A percentile compares a stretch with the other conserved stretches of the same genome.
phyloP scores from a whole-genome alignment of 2,888 invertebrate species.

The Neria commutata region DNA sequence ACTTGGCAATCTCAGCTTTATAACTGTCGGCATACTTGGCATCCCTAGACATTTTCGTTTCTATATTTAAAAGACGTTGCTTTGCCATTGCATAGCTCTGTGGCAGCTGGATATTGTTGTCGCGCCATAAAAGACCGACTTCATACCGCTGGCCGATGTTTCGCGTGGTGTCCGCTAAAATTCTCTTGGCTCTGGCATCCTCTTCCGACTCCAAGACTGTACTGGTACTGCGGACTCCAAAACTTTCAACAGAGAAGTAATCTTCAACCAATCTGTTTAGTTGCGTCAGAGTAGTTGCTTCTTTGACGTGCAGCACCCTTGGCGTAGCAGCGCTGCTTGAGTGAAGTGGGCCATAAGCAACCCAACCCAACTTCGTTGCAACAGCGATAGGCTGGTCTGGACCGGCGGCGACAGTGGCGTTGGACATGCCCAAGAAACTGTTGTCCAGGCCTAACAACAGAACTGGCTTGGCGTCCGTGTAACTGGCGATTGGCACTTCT shows the following conservation, averaged over 20 bases:
- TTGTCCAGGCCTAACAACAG: conserved; percentile 16
- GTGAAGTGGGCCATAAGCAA: neutral
- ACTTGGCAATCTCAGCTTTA: conserved; percentile 3
- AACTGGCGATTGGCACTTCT: conserved; percentile 2
- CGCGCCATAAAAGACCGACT: neutral
- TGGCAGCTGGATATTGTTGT: neutral
- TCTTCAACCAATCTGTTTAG: conserved; percentile 8
- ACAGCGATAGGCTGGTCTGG: neutral
- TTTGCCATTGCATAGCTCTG: conserved; percentile 17
- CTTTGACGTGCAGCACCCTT: conserved; percentile 8
- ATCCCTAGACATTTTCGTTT: conserved; percentile 23
- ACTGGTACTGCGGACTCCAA: neutral
- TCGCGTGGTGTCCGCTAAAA: neutral
- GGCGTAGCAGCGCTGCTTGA: neutral
- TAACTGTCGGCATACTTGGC: conserved; percentile 17
- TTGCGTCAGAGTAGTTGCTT: neutral
- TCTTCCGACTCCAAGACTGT: conserved; percentile 11
- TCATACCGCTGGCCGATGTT: neutral
- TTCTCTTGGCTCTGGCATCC: conserved; percentile 5
- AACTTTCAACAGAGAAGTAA: conserved; percentile 7
- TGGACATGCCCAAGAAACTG: conserved; percentile 7
- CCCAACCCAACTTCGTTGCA: conserved; percentile 11
- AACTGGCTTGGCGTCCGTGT: conserved; percentile 5
- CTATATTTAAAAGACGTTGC: conserved; percentile 22
- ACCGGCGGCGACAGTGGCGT: neutral